A percentile compares a stretch with the other conserved stretches of the same genome.
Evolutionary conservation across 1,140 invertebrate genomes (phyloP).

Genomic region (Drosophila tropicalis): DNA sequence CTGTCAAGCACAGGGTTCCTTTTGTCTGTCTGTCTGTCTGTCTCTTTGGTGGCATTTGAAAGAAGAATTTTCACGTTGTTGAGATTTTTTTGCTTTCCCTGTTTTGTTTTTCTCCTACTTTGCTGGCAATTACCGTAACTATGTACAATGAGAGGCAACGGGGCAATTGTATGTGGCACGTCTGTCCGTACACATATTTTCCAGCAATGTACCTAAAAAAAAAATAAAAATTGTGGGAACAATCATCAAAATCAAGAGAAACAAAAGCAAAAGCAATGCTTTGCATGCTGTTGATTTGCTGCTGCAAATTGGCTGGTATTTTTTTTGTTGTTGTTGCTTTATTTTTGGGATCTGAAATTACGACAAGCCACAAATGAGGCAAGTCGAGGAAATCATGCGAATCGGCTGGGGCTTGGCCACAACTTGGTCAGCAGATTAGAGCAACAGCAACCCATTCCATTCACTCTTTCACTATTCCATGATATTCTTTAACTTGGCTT

Average conservation of each 20-base stretch:
- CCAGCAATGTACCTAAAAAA: slow-evolving; percentile 64
- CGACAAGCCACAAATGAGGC: slow-evolving; percentile 39
- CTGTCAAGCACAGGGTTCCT: slow-evolving; percentile 52
- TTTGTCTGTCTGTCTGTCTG: background rate
- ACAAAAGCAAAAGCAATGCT: slow-evolving; percentile 55
- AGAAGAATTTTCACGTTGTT: slow-evolving; percentile 75
- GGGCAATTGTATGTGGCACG: slow-evolving; percentile 22
- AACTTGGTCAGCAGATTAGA: slow-evolving; percentile 79
- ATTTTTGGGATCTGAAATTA: slow-evolving; percentile 43
- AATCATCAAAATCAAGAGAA: slow-evolving; percentile 71
- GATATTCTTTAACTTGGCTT: slow-evolving; percentile 22
- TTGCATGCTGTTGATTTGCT: slow-evolving; percentile 69
- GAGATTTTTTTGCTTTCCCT: slow-evolving; percentile 37
- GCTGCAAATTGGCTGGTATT: slow-evolving; percentile 43
- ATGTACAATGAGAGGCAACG: slow-evolving; percentile 24
- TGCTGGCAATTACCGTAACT: slow-evolving; percentile 70
- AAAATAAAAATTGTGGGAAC: slow-evolving; percentile 71
- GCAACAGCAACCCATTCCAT: slow-evolving; percentile 37
- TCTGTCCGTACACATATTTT: slow-evolving; percentile 55
- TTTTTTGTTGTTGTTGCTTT: slow-evolving; percentile 12
- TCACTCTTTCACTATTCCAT: slow-evolving; percentile 8
- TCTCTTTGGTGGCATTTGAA: slow-evolving; percentile 68
- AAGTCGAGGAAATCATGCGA: slow-evolving; percentile 65
- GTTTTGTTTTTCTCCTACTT: slow-evolving; percentile 36
- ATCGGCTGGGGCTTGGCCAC: slow-evolving; percentile 57